A percentile compares a stretch with the other conserved stretches of the same genome.
Conservation (phyloP, 2,888 invertebrate species). For the Micoletzkya japonica region DNA sequence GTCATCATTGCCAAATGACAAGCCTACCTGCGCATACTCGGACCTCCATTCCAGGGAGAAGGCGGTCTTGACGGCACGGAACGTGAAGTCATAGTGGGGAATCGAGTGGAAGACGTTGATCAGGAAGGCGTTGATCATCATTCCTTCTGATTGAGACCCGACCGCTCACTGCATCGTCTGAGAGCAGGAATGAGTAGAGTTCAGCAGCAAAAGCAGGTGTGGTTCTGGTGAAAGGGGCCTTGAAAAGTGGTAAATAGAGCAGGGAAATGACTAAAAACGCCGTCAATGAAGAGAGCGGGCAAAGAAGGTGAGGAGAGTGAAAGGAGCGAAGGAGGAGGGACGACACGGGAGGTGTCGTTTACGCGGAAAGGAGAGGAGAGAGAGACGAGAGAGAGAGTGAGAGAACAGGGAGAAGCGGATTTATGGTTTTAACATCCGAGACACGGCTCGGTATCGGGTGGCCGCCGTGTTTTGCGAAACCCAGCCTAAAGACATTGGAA, state of each 20-base stretch:
- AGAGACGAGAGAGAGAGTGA: constrained; percentile 13
- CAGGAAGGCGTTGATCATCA: constrained; percentile 36
- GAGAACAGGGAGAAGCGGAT: constrained; percentile 29
- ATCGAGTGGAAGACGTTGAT: constrained; percentile 37
- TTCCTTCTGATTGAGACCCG: too few species aligned
- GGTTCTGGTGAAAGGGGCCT: too few species aligned
- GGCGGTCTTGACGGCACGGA: constrained; percentile 42
- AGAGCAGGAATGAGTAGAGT: too few species aligned
- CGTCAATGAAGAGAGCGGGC: constrained; percentile 30
- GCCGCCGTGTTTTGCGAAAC: too few species aligned
- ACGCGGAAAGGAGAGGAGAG: constrained; percentile 12
- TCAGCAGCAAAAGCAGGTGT: too few species aligned
- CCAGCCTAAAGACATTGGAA: too few species aligned
- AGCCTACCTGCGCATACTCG: constrained; percentile 49
- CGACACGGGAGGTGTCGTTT: constrained; percentile 27
- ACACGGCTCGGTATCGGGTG: too few species aligned
- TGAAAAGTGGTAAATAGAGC: background rate
- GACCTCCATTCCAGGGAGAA: constrained; percentile 47
- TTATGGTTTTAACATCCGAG: too few species aligned
- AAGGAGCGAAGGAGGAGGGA: constrained; percentile 28
- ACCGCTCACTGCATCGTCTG: too few species aligned
- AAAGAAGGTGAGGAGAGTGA: constrained; percentile 1
- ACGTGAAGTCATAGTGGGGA: constrained; percentile 53
- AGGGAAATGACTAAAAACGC: too few species aligned
- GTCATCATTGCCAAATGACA: too few species aligned